Conservation (phyloP, 2,797 vertebrate species). For the Helicolenus hilgendorfi region DNA sequence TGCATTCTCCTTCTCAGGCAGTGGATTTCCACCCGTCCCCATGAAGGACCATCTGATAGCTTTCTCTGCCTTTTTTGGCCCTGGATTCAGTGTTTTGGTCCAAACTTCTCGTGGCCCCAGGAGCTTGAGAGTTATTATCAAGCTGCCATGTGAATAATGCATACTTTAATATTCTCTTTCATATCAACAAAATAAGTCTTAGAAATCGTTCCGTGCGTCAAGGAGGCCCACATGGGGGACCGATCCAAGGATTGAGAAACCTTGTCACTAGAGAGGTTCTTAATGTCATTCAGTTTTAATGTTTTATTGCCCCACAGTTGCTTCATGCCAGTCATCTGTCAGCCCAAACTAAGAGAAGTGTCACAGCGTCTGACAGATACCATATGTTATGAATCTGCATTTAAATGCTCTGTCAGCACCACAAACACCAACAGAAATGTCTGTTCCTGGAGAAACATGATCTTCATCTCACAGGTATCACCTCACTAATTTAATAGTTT, state of each 20-base stretch:
- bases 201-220: neutral
- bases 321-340: slow-evolving; percentile 42
- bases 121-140: neutral
- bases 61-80: neutral
- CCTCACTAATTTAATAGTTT: neutral
- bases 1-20: slow-evolving; percentile 5
- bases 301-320: slow-evolving; percentile 46
- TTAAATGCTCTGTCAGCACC: slow-evolving; percentile 14
- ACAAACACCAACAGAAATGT: neutral
- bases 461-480: neutral
- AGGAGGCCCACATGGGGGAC: neutral
- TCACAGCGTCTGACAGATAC: slow-evolving; percentile 19
- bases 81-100: neutral
- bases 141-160: neutral
- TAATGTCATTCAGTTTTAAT: slow-evolving; percentile 37
- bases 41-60: slow-evolving; percentile 17
- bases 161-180: neutral
- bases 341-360: slow-evolving; percentile 31
- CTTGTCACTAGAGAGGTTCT: neutral
- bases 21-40: neutral
- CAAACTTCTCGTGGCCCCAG: neutral
- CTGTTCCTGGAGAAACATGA: neutral
- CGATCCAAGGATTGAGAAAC: slow-evolving; percentile 5
- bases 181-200: neutral
- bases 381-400: slow-evolving; percentile 20